Evolutionary conservation across 2,888 invertebrate genomes (phyloP).

Genomic region (Pandemis heparana): DNA sequence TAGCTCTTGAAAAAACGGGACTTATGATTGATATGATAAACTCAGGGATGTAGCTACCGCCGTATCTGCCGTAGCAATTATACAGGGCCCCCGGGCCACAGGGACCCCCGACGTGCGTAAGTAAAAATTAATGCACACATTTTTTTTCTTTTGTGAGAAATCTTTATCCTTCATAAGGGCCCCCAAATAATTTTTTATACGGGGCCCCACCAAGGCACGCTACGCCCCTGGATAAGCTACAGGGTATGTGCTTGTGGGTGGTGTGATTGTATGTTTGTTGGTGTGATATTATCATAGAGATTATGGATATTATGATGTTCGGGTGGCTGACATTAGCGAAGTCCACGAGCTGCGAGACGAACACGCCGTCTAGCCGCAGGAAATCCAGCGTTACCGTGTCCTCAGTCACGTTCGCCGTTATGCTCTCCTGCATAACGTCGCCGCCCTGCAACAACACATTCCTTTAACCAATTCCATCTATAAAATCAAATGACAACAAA

Average conservation of each 20-base stretch:
- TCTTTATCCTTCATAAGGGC: no score
- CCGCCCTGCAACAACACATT: constrained; percentile 89
- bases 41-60: no score
- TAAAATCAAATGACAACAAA: not conserved
- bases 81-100: no score
- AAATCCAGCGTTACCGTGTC: constrained; percentile 96
- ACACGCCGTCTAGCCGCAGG: constrained; percentile 95
- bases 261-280: no score
- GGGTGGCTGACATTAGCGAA: constrained; percentile 93
- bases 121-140: no score
- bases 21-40: not conserved
- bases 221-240: no score
- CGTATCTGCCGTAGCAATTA: no score
- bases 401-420: constrained; percentile 95
- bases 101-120: no score
- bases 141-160: no score
- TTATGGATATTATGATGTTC: not conserved
- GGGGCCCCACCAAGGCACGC: no score
- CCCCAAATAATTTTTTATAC: no score
- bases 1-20: not conserved
- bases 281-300: no score
- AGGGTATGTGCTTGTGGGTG: not conserved
- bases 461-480: not conserved
- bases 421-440: constrained; percentile 96
- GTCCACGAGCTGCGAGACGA: constrained; percentile 96